Base-by-base conservation (phyloP, 1,140 invertebrate species). In the Saccostrea glomerata region DNA sequence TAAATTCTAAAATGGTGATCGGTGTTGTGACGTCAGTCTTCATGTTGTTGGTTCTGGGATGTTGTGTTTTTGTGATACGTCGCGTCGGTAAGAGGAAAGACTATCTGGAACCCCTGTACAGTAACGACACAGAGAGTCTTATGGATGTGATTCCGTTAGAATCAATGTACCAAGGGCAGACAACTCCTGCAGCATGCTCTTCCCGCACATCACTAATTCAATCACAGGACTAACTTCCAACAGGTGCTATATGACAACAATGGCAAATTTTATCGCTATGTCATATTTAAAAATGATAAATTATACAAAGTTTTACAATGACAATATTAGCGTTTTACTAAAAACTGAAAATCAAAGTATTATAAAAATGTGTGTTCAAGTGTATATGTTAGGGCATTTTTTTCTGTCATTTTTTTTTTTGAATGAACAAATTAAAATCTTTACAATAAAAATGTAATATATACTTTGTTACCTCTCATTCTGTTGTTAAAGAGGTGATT, bases 61-160 rank as follows among this genome's bases (percentile, higher is more conserved):
- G 89, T 86, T 58, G 56, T 70, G 55, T 86, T 40, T 30, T 73
- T 47, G 77, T 88, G 9, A 56, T 86, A 7, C 73, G 87, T 60
- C 84, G 82, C 20, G 94, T 95, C 84, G 90, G 93, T 11, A 93
- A 94, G 23, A 90, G 94, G 12, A 93, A 95, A 63, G 92, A 92
- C 36, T 96, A 96, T 90, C 91, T 93, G 23, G 92, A 94, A 25
- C 91, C 93, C 0, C 85, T 90, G 47, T 87, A 89, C 58, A 90
- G 88, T 13, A 89, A 90, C 36, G 92, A 93, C n/a, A 84, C 87
- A 66, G 92, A 91, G 36, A 88, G 85, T 36, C 93, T 94, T 90
- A 92, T 94, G 17, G 93, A 94, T 56, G 25, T 77, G 15, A 95
- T 95, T 85, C 94, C 95, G 1, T 87, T 95, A 85, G 95, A 95